These are phyloP conservation scores for Platyrinchus mystaceus DNA, from an alignment of 2,797 vertebrate species.

Conservation along the genomic window DNA sequence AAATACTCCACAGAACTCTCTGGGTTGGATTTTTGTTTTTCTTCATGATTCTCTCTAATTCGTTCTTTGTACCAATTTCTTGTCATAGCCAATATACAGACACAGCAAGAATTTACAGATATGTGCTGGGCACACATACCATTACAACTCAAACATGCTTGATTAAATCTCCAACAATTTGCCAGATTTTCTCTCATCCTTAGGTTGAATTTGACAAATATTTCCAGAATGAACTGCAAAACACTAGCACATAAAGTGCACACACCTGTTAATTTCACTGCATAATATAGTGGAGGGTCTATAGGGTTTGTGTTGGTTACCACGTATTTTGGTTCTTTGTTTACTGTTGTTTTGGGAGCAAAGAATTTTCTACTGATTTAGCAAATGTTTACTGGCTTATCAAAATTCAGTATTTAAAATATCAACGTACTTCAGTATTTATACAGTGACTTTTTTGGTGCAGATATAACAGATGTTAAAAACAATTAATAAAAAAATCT, in stretches of 20 bases:
- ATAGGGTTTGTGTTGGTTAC: not conserved
- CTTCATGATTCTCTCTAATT: not conserved
- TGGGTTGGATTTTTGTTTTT: not conserved
- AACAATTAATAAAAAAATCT: not conserved
- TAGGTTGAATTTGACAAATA: not conserved
- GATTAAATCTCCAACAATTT: not conserved
- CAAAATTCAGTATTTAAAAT: not conserved
- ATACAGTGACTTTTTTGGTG: not conserved
- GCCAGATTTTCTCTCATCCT: not conserved
- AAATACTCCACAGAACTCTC: not conserved
- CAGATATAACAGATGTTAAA: not conserved
- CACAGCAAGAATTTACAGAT: not conserved
- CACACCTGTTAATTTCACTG: not conserved
- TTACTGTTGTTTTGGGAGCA: not conserved
- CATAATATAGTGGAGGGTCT: not conserved
- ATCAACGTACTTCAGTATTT: not conserved
- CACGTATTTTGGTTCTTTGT: not conserved
- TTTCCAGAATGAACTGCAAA: not conserved
- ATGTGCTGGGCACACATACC: fast-evolving
- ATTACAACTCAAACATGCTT: not conserved
- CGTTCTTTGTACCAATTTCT: not conserved
- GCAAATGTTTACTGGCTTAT: not conserved
- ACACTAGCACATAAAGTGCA: not conserved
- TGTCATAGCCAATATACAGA: not conserved
- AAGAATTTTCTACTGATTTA: not conserved